A percentile compares a stretch with the other conserved stretches of the same genome.
These are phyloP conservation scores for Picus viridis DNA, from an alignment of 2,797 vertebrate species.

Conservation along the genomic window DNA sequence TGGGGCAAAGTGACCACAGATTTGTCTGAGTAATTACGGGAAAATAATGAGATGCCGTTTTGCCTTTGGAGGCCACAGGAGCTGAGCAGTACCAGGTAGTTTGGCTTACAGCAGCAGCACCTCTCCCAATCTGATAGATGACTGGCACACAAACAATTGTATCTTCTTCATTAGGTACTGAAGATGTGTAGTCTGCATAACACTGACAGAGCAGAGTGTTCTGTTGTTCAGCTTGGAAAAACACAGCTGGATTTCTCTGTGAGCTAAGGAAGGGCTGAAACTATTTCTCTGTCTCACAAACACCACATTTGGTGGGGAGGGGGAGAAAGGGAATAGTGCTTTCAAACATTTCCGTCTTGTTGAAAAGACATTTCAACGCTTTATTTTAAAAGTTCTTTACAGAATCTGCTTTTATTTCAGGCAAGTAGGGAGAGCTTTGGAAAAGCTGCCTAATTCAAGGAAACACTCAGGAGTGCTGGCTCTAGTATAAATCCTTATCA, in stretches of 20 bases:
- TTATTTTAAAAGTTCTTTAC: not conserved
- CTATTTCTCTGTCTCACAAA: not conserved
- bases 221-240: not conserved
- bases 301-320: fast-evolving
- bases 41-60: not conserved
- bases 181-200: not conserved
- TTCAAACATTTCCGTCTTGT: not conserved
- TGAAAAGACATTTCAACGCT: not conserved
- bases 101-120: not conserved
- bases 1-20: not conserved
- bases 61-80: not conserved
- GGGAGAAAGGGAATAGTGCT: not conserved
- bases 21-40: not conserved
- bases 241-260: not conserved
- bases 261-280: not conserved
- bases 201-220: not conserved
- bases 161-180: not conserved
- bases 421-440: not conserved
- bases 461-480: not conserved
- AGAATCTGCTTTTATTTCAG: not conserved
- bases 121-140: not conserved
- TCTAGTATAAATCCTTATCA: not conserved
- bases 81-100: not conserved
- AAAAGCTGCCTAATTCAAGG: not conserved
- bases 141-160: not conserved